Evolutionary conservation across 2,113 vertebrate genomes (phyloP), one percentile per base, ranked within the genome.

Genomic region (Lagopus leucura): DNA sequence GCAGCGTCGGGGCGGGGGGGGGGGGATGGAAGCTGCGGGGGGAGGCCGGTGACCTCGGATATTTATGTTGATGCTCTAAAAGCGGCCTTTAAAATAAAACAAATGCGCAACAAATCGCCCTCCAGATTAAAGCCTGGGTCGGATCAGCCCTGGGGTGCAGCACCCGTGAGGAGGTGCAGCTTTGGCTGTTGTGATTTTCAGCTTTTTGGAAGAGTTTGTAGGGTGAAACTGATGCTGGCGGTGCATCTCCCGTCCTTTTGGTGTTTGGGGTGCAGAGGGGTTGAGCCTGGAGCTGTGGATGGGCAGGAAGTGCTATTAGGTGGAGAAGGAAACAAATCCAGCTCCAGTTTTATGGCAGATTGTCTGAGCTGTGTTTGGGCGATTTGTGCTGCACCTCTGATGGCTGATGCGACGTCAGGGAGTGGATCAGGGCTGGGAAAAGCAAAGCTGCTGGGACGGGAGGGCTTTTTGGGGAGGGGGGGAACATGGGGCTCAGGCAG

Each of bases 61-160:
- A 95, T 96, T 95, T 92, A 72, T 91, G 78, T 96, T 96, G 95
- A 71, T 89, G 63, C 27, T 87, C 81, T 21, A 45, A 92, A 94
- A 90, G 2, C 60, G 57, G 82, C 42, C 57, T 80, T 1, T 19
- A 40, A 45, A 36, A 45, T 11, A 38, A 22, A 32, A 64, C 40
- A 52, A 36, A 48, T 8, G 6, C 6, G 13, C 30, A 52, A 72
- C 30, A 69, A 87, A 10, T 21, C 6, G 1, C 61, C 69, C 57
- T 74, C 42, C 30, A 13, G 48, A 58, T 60, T 65, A 32, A 38
- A 82, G 36, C 74, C 38, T 45, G 54, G 63, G 38, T 54, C 34
- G 34, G 67, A 45, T 34, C 48, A 67, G 60, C 43, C 43, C 84
- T 21, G 16, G 76, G 80, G 42, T 64, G 70, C 86, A 66, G 61